These are phyloP conservation scores for Ylistrum balloti DNA, from an alignment of 1,140 invertebrate genomes.

Conservation along the genomic window DNA sequence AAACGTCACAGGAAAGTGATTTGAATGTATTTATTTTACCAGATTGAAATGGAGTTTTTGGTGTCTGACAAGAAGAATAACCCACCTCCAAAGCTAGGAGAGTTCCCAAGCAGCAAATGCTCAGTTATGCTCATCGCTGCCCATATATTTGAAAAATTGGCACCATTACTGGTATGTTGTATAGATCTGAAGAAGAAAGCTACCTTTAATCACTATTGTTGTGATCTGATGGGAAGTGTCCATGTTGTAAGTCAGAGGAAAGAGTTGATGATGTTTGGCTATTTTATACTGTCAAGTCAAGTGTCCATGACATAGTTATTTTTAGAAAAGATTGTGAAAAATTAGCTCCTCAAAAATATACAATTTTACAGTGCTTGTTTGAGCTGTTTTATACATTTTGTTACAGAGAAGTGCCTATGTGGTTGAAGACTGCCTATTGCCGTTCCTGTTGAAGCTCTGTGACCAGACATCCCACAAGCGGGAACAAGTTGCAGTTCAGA, in stretches of 20 bases:
- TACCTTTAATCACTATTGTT: too few relatives aligned
- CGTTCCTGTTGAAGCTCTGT: conserved; percentile 70
- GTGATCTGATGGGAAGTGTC: too few relatives aligned
- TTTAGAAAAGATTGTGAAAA: too few relatives aligned
- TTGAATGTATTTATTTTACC: not conserved
- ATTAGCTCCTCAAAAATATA: too few relatives aligned
- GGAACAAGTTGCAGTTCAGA: conserved; percentile 50
- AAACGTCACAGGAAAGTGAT: too few relatives aligned
- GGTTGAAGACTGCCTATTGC: conserved; percentile 76
- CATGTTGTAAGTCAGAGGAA: too few relatives aligned
- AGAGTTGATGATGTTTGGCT: too few relatives aligned
- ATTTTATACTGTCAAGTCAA: too few relatives aligned
- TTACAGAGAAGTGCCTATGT: conserved; percentile 78
- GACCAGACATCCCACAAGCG: conserved; percentile 49
- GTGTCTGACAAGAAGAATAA: conserved; percentile 63
- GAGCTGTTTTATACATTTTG: not conserved
- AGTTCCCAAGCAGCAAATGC: conserved; percentile 72
- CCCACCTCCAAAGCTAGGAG: conserved; percentile 64
- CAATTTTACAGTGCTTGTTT: too few relatives aligned
- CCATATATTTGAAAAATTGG: conserved; percentile 85
- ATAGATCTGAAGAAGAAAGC: too few relatives aligned
- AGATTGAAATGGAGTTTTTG: conserved; percentile 22
- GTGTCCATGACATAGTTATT: too few relatives aligned
- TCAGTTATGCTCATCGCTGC: conserved; percentile 77
- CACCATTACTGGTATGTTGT: conserved; percentile 83